Conservation (phyloP, 2,888 invertebrate genomes). For the Clanis bilineata region DNA sequence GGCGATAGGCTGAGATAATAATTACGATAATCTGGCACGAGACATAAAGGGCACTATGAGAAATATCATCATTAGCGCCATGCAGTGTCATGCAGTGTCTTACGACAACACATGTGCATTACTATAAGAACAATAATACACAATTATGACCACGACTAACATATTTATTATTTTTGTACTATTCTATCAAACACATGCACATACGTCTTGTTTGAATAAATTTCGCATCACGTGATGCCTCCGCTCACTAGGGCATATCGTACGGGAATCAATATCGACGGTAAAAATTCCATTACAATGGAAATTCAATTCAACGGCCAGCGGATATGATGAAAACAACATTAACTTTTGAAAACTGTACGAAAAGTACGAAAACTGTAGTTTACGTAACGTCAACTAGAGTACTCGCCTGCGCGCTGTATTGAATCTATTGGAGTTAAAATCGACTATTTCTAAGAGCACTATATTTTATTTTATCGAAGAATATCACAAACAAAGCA, state of each 20-base stretch:
- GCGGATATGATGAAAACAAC: slow-evolving; percentile 35
- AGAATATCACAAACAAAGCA: too few relatives aligned
- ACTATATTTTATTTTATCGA: too few relatives aligned
- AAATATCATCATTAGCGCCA: too few relatives aligned
- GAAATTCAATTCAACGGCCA: slow-evolving; percentile 42
- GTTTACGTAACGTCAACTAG: slow-evolving; percentile 24
- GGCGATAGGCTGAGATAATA: too few relatives aligned
- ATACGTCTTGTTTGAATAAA: not conserved
- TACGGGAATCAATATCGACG: slow-evolving; percentile 38
- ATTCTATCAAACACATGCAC: not conserved
- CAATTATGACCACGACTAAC: too few relatives aligned
- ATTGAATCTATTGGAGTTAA: not conserved
- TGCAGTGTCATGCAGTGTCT: too few relatives aligned
- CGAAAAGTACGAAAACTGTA: slow-evolving; percentile 33
- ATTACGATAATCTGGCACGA: too few relatives aligned
- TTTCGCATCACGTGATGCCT: slow-evolving; percentile 9
- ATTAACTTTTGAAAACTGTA: slow-evolving; percentile 37
- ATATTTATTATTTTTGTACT: not conserved
- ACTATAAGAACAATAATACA: too few relatives aligned
- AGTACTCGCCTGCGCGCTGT: not conserved
- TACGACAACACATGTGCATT: too few relatives aligned
- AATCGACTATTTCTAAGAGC: too few relatives aligned
- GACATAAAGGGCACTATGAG: too few relatives aligned
- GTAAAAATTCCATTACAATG: slow-evolving; percentile 44
- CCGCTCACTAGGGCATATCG: slow-evolving; percentile 13